These are phyloP conservation scores for Imbricaverruca yamaguchii DNA, from an alignment of 2,888 invertebrate genomes.

Conservation along the genomic window DNA sequence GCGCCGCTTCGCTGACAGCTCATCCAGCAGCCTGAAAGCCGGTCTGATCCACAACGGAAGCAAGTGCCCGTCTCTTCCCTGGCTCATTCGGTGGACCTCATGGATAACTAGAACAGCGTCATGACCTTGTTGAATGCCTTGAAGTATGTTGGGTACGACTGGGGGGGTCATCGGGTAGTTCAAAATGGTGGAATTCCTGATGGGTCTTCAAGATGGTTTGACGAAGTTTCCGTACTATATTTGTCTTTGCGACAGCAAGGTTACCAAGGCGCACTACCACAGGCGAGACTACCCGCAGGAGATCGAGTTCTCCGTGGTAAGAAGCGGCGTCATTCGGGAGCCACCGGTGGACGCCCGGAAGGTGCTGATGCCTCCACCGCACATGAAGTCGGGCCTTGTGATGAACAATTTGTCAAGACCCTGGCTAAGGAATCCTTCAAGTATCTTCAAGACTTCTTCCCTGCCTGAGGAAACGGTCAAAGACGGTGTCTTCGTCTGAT, in stretches of 20 bases:
- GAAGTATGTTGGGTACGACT: constrained; percentile 36
- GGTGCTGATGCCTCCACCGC: constrained; percentile 30
- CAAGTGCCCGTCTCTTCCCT: constrained; percentile 36
- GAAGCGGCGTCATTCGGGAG: constrained; percentile 26
- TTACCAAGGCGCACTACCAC: constrained; percentile 28
- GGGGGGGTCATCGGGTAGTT: constrained; percentile 37
- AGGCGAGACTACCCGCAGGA: constrained; percentile 31
- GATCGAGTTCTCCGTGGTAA: constrained; percentile 25
- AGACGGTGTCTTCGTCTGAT: constrained; percentile 31
- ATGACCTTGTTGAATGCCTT: constrained; percentile 35
- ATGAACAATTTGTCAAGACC: constrained; percentile 32
- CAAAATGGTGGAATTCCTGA: constrained; percentile 36
- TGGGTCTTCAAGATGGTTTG: constrained; percentile 33
- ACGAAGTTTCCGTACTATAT: constrained; percentile 30
- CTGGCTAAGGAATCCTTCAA: constrained; percentile 28
- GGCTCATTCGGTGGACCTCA: constrained; percentile 36
- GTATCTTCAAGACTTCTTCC: constrained; percentile 29
- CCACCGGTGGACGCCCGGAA: constrained; percentile 28
- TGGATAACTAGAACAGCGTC: constrained; percentile 37
- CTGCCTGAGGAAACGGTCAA: constrained; percentile 31
- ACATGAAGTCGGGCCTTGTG: constrained; percentile 33
- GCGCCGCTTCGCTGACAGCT: constrained; percentile 28
- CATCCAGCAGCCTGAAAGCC: constrained; percentile 27
- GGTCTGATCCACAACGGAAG: constrained; percentile 36
- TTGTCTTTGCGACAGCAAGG: constrained; percentile 31